These are phyloP conservation scores for Epiperipatus broadwayi DNA, from an alignment of 2,888 invertebrate species.

Conservation along the genomic window DNA sequence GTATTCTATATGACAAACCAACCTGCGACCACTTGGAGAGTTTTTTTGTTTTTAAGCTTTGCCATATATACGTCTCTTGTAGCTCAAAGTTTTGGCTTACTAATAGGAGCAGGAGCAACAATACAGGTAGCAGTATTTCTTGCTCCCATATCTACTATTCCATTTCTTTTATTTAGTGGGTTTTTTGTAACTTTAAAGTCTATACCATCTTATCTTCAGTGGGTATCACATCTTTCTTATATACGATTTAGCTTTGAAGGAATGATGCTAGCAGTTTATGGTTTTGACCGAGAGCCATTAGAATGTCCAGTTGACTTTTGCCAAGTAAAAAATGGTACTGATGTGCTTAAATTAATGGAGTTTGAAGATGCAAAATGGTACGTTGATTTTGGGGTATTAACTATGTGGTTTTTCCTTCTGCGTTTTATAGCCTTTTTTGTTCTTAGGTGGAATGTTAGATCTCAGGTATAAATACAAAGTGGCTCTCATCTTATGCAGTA, in stretches of 20 bases:
- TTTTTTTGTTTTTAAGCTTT: conserved; percentile 59
- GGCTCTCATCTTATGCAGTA: too few relatives aligned
- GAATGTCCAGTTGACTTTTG: conserved; percentile 63
- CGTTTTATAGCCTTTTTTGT: too few relatives aligned
- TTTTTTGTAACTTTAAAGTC: conserved; percentile 94
- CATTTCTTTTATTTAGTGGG: conserved; percentile 82
- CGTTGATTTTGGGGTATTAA: conserved; percentile 66
- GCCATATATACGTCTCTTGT: conserved; percentile 74
- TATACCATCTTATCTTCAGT: conserved; percentile 77
- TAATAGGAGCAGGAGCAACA: conserved; percentile 78
- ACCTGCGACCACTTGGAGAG: conserved; percentile 65
- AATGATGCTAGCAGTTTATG: conserved; percentile 61
- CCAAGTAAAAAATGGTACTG: conserved; percentile 56
- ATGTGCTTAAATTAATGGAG: conserved; percentile 64
- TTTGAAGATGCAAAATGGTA: conserved; percentile 53
- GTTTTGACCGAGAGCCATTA: conserved; percentile 52
- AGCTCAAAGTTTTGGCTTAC: conserved; percentile 71
- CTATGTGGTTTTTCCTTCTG: too few relatives aligned
- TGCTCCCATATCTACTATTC: conserved; percentile 83
- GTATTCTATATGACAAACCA: conserved; percentile 91
- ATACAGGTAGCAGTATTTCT: conserved; percentile 85
- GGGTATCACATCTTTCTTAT: conserved; percentile 87
- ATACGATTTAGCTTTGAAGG: conserved; percentile 84
- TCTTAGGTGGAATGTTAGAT: too few relatives aligned
- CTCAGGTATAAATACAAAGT: too few relatives aligned